Percentiles rank a stretch among this genome's conserved stretches.
Evolutionary conservation across 2,888 invertebrate species (phyloP).

Genomic region (Lycocerus yunnanus): DNA sequence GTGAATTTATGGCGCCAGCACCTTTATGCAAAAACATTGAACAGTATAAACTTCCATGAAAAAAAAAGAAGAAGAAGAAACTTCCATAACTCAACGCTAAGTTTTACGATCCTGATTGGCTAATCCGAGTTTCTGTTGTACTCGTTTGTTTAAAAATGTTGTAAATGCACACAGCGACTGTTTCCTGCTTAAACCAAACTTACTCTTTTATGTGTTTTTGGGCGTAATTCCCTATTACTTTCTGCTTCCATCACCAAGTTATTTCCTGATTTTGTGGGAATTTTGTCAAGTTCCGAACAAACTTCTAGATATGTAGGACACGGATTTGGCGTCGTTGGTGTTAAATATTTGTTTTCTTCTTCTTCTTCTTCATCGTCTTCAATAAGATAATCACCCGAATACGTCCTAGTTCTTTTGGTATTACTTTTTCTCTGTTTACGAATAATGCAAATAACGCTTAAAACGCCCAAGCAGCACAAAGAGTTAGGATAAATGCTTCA

Average conservation of each 20-base stretch:
- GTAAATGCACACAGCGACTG: neutral
- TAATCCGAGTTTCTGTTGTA: no score
- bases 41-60: no score
- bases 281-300: neutral
- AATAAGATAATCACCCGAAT: neutral
- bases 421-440: neutral
- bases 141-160: neutral
- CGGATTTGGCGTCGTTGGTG: neutral
- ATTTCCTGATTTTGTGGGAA: neutral
- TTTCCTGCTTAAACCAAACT: neutral
- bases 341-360: neutral
- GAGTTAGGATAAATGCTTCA: neutral
- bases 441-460: neutral
- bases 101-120: no score
- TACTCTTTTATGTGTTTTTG: neutral
- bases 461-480: neutral
- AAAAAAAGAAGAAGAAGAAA: no score
- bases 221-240: neutral
- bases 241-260: neutral
- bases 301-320: neutral
- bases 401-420: neutral
- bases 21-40: no score
- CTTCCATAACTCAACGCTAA: no score
- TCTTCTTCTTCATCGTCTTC: neutral
- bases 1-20: no score